A percentile compares a stretch with the other conserved stretches of the same genome.
These are phyloP conservation scores for Manacus vitellinus DNA, from an alignment of 2,113 vertebrate genomes.

Conservation along the genomic window DNA sequence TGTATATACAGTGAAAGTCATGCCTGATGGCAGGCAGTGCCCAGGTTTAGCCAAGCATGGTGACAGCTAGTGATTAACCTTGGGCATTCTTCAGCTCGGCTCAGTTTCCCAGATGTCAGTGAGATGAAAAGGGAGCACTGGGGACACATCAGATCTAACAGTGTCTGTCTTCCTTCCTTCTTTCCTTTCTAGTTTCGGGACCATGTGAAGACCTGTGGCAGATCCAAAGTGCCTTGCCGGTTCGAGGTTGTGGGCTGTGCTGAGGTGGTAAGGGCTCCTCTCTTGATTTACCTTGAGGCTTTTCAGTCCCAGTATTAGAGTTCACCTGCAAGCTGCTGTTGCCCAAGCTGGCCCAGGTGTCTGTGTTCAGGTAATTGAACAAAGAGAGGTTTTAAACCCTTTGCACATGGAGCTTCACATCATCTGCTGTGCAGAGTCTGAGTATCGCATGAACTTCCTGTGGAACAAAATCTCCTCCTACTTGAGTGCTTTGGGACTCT, in stretches of 20 bases:
- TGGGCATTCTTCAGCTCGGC: not conserved
- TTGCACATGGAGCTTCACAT: not conserved
- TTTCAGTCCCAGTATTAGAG: not conserved
- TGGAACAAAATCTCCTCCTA: not conserved
- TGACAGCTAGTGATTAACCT: not conserved
- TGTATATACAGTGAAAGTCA: not conserved
- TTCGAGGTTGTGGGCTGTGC: slow-evolving; percentile 84
- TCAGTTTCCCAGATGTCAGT: not conserved
- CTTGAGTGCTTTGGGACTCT: not conserved
- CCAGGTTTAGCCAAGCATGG: not conserved
- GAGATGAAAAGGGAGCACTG: not conserved
- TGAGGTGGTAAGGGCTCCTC: slow-evolving; percentile 69
- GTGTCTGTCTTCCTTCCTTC: not conserved
- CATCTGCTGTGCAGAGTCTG: not conserved
- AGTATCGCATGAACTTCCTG: not conserved
- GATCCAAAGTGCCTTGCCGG: slow-evolving; percentile 81
- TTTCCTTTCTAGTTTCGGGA: slow-evolving; percentile 81
- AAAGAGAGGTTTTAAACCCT: not conserved
- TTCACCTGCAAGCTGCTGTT: not conserved
- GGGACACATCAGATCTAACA: not conserved
- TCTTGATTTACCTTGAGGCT: not conserved
- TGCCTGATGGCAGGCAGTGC: rapidly evolving
- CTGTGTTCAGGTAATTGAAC: not conserved
- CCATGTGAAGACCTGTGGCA: slow-evolving; percentile 80
- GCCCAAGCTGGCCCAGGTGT: not conserved